Percentiles rank a stretch among this genome's conserved stretches.
These are phyloP conservation scores for Echinometra lucunter DNA, from an alignment of 53 echinoderm and acorn worm species.

Conservation along the genomic window DNA sequence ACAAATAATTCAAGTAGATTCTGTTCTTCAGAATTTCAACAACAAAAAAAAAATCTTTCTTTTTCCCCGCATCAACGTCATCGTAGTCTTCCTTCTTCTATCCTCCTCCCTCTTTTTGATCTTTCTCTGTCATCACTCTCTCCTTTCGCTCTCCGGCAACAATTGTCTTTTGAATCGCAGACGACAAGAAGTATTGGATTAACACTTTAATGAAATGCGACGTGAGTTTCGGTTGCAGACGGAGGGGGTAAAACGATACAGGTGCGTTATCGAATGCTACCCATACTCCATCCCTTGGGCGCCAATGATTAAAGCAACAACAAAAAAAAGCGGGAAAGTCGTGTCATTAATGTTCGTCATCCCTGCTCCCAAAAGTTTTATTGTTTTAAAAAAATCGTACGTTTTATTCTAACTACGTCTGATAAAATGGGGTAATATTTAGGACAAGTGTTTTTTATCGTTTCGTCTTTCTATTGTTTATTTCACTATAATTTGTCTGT, in stretches of 20 bases:
- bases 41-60: too few species aligned
- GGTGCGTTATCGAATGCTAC: conserved; percentile 45
- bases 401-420: background rate
- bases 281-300: conserved; percentile 15
- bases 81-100: background rate
- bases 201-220: conserved; percentile 53
- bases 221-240: conserved; percentile 58
- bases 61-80: too few species aligned
- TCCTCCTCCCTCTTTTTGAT: background rate
- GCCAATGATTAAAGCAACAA: background rate
- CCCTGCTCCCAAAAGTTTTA: background rate
- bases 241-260: conserved; percentile 24
- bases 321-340: conserved; percentile 49
- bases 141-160: background rate
- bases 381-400: background rate
- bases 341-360: conserved; percentile 35
- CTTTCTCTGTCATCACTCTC: conserved; percentile 2
- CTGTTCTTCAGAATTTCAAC: too few species aligned
- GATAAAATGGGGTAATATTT: background rate
- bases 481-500: too few species aligned
- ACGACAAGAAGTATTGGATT: conserved; percentile 52
- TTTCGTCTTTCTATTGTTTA: background rate
- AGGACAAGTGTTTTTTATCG: background rate
- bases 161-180: conserved; percentile 28
- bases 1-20: background rate